Evolutionary conservation across 1,140 invertebrate genomes (phyloP), one percentile per base, ranked within the genome.

Genomic region (Acyrthosiphon pisum): DNA sequence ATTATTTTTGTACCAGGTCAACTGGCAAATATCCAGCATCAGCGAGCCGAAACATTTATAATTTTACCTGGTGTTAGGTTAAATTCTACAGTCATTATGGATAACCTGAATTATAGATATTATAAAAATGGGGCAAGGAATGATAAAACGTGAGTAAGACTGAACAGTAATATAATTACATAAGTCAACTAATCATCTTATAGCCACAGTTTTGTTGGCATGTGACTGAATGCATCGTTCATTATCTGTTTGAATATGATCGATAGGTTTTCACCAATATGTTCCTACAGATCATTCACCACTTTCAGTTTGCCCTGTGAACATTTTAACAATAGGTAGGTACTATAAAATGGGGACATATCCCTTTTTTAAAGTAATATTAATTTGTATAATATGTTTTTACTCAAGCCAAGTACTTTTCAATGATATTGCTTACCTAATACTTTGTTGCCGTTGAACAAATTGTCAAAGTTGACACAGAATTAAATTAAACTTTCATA

Each of bases 381-480:
- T 76, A 30, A 76, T 76, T 68, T 14, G 41, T 41, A n/a, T 20
- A n/a, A 8, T 83, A 26, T 84, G 41, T 2, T 84, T 84, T 87
- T 30, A 87, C 11, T 48, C 1, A n/a, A n/a, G 60, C 30, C 22
- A 35, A n/a, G 14, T n/a, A 48, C 48, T 93, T 93, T 88, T 93
- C 6, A 18, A 89, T n/a, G n/a, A 41, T 30, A n/a, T 56, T 95
- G 95, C 48, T 37, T 94, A 96, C 97, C 96, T 94, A 96, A 94
- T 81, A 96, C 95, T 94, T 96, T 96, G 94, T 97, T 96, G 35
- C 96, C 96, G 94, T 97, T 96, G 94, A 97, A 97, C 83, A 97
- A 95, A 95, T 97, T 97, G 90, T 96, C 96, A 95, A 97, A 96
- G 92, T 96, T 95, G 46, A 97, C 95, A 94, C 96, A 96, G 81